Evolutionary conservation across 2,113 vertebrate genomes (phyloP).

Genomic region (Cebidichthys violaceus): DNA sequence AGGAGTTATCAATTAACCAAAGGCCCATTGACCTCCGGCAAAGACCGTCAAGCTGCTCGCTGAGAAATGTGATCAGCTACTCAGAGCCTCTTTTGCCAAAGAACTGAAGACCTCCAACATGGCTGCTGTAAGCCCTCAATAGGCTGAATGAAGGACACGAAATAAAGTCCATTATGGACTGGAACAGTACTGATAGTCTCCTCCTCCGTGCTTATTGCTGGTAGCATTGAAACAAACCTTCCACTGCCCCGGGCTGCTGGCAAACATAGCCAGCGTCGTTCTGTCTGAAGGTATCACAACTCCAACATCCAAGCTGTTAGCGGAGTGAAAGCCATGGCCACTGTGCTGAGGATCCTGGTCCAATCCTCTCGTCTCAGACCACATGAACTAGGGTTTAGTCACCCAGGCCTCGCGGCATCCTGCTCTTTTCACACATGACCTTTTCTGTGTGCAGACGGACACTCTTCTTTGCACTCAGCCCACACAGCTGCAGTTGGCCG

Average conservation of each 20-base stretch:
- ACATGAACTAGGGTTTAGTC: neutral
- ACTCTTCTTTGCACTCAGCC: constrained; percentile 78
- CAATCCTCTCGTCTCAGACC: neutral
- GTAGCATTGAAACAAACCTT: constrained; percentile 19
- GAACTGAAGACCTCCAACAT: neutral
- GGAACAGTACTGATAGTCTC: neutral
- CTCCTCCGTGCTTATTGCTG: constrained; percentile 22
- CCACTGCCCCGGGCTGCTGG: neutral
- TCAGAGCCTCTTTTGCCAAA: neutral
- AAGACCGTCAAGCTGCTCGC: neutral
- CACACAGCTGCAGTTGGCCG: constrained; percentile 90
- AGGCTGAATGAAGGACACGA: constrained; percentile 5
- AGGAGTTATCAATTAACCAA: neutral
- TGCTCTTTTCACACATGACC: constrained; percentile 30
- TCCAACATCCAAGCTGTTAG: neutral
- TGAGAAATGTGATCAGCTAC: constrained; percentile 6
- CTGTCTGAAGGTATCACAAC: constrained; percentile 5
- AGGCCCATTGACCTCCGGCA: neutral
- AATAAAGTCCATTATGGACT: neutral
- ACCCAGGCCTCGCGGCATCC: neutral
- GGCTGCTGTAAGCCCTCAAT: neutral
- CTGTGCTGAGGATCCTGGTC: neutral
- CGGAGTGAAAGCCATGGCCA: neutral
- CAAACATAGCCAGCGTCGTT: neutral
- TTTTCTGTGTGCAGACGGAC: constrained; percentile 3